phyloP scores from a whole-genome alignment of 2,888 invertebrate species.

The Nomada hirtipes region DNA sequence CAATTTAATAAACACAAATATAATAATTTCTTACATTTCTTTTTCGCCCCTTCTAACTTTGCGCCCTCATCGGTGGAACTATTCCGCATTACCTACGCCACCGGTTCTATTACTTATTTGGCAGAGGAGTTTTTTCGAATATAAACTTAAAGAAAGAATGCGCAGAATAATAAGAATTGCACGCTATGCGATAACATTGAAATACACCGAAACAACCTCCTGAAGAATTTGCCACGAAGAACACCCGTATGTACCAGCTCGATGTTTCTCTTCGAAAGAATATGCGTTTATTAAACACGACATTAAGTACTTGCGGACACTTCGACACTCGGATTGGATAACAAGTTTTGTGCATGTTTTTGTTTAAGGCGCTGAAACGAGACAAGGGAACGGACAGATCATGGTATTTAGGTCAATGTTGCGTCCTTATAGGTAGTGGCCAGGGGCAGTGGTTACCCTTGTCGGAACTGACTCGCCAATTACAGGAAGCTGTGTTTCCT shows the following conservation, averaged over 20 bases:
- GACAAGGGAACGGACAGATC: constrained; percentile 61
- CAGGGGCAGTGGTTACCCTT: constrained; percentile 77
- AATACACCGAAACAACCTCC: not conserved
- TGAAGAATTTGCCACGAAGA: not conserved
- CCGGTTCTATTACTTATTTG: not conserved
- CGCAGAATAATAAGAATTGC: not conserved
- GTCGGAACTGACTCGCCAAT: constrained; percentile 60
- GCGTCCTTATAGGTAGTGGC: constrained; percentile 71
- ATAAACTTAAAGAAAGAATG: not conserved
- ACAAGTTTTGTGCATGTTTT: not conserved
- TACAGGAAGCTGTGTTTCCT: constrained; percentile 58
- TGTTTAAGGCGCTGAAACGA: constrained; percentile 32
- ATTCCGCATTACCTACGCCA: too few relatives aligned
- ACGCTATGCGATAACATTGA: not conserved
- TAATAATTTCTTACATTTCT: not conserved
- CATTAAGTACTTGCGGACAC: not conserved
- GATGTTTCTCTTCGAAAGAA: too few relatives aligned
- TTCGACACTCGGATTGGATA: not conserved
- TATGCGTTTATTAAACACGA: not conserved
- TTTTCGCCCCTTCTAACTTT: too few relatives aligned
- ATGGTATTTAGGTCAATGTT: constrained; percentile 80
- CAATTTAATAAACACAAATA: not conserved
- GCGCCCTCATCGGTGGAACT: too few relatives aligned
- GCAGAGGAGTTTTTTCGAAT: not conserved
- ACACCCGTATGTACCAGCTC: too few relatives aligned